These are phyloP conservation scores for Albula goreensis DNA, from an alignment of 2,113 vertebrate genomes.

Conservation along the genomic window DNA sequence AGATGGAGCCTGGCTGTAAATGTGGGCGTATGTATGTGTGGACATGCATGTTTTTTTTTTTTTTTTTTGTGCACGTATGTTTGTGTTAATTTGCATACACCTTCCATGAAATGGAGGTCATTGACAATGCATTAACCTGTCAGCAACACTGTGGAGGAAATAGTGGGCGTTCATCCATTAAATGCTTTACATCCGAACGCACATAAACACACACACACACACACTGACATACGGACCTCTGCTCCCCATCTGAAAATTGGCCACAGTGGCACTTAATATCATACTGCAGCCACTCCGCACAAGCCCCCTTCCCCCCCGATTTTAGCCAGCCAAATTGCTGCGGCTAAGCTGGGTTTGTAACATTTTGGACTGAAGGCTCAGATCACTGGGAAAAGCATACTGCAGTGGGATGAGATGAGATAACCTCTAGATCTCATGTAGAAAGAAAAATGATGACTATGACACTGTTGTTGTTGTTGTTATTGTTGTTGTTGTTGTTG, in stretches of 20 bases:
- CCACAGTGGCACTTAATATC: no score
- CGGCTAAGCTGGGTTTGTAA: no score
- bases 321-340: no score
- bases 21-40: background rate
- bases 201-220: background rate
- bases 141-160: background rate
- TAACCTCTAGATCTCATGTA: background rate
- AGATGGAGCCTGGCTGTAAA: background rate
- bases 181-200: background rate
- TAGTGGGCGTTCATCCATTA: background rate
- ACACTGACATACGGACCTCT: background rate
- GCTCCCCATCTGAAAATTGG: no score
- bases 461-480: no score
- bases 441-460: background rate
- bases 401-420: background rate
- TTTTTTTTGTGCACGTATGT: no score
- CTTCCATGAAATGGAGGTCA: background rate
- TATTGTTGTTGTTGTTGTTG: no score
- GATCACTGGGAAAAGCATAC: no score
- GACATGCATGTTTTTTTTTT: background rate
- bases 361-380: no score
- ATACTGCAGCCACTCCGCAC: no score
- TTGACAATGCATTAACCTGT: slow-evolving; percentile 3
- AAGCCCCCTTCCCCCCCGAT: no score
- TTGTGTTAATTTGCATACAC: background rate